Conservation (phyloP, 2,888 invertebrate species). For the Lathronympha strigana region DNA sequence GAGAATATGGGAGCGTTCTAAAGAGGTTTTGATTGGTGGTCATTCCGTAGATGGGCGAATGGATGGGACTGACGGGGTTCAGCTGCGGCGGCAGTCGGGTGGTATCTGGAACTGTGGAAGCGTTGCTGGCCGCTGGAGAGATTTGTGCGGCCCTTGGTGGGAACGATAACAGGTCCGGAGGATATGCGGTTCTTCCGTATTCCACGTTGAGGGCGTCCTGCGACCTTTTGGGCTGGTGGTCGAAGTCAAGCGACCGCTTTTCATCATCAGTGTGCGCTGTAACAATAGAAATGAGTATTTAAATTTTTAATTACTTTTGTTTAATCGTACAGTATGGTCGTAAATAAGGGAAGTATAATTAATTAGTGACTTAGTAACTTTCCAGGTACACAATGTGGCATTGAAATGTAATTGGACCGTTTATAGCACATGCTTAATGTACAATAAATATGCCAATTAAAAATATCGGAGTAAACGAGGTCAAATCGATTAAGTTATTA, state of each 20-base stretch:
- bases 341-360: slow-evolving; percentile 12
- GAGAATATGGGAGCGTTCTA: slow-evolving; percentile 91
- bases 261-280: slow-evolving; percentile 87
- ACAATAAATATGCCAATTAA: slow-evolving; percentile 34
- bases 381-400: slow-evolving; percentile 27
- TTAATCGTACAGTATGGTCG: background rate
- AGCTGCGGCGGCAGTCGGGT: slow-evolving; percentile 85
- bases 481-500: slow-evolving; percentile 10
- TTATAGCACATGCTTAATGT: slow-evolving; percentile 24
- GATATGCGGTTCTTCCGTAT: slow-evolving; percentile 86
- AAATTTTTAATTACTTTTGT: slow-evolving; percentile 10
- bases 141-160: slow-evolving; percentile 88
- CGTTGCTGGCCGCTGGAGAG: slow-evolving; percentile 92
- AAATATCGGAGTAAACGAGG: slow-evolving; percentile 22
- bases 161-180: slow-evolving; percentile 92
- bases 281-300: slow-evolving; percentile 26
- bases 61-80: slow-evolving; percentile 86
- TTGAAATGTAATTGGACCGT: slow-evolving; percentile 23
- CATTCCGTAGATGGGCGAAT: slow-evolving; percentile 86
- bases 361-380: slow-evolving; percentile 28
- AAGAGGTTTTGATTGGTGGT: slow-evolving; percentile 87
- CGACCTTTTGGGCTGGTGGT: slow-evolving; percentile 83
- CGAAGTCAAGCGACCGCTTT: slow-evolving; percentile 87
- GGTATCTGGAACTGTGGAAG: slow-evolving; percentile 91
- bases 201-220: slow-evolving; percentile 82